Evolutionary conservation across 1,140 invertebrate genomes (phyloP).

Genomic region (Megalopta genalis): DNA sequence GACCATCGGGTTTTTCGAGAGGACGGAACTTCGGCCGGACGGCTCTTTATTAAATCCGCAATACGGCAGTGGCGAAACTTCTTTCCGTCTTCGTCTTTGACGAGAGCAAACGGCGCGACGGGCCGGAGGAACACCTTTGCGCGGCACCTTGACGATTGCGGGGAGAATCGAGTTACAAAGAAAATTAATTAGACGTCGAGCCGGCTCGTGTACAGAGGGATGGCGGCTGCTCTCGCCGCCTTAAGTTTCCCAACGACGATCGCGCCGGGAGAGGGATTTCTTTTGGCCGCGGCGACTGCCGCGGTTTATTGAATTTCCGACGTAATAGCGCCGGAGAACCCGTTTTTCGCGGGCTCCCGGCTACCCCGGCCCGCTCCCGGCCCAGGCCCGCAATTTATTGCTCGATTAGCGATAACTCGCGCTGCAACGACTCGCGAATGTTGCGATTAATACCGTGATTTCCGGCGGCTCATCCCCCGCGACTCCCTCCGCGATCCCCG

Average conservation of each 20-base stretch:
- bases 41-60: slow-evolving; percentile 64
- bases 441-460: slow-evolving; percentile 51
- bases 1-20: slow-evolving; percentile 50
- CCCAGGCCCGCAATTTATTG: slow-evolving; percentile 33
- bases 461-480: slow-evolving; percentile 21
- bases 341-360: slow-evolving; percentile 27
- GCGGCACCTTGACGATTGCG: slow-evolving; percentile 57
- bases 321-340: slow-evolving; percentile 52
- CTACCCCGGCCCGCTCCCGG: background rate
- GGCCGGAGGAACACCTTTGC: slow-evolving; percentile 30
- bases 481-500: background rate
- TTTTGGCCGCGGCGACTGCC: slow-evolving; percentile 26
- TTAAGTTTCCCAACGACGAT: slow-evolving; percentile 35
- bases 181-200: slow-evolving; percentile 66
- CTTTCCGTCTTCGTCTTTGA: slow-evolving; percentile 11
- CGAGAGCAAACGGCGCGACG: background rate
- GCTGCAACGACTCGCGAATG: slow-evolving; percentile 36
- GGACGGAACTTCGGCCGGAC: slow-evolving; percentile 44
- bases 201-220: slow-evolving; percentile 33
- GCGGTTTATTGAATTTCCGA: slow-evolving; percentile 59
- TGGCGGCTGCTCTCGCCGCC: slow-evolving; percentile 9
- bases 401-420: slow-evolving; percentile 54
- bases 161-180: slow-evolving; percentile 63
- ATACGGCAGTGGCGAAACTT: slow-evolving; percentile 53
- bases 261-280: slow-evolving; percentile 28